Base-by-base conservation (phyloP, 2,888 invertebrate species). In the Andricus curvator region DNA sequence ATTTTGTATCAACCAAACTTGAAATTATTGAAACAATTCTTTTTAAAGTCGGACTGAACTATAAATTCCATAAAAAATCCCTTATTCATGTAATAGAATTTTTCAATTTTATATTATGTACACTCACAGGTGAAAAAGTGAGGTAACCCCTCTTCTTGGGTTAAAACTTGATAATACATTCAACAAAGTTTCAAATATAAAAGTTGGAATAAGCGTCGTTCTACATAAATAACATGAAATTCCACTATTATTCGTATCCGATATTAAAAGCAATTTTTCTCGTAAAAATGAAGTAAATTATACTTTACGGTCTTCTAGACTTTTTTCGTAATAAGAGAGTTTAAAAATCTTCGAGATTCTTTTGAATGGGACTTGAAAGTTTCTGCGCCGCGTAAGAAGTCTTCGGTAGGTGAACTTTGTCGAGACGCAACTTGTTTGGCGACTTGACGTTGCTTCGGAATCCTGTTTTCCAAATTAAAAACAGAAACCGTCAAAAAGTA, bases 391-490 rank as follows among this genome's bases (percentile, higher is more conserved):
- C 33, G 51, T 56, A 13, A n/a, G 37, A 8, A 74, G 11, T 74
- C 56, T 74, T 33, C 15, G 33, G 56, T 74, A 33, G 6, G n/a
- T 51, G 70, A 20, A 70, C 51, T 48, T 70, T 48, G 29, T 51
- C 29, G 29, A 70, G 48, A 70, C 44, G 5, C 9, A 25, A 68
- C n/a, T 68, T 41, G 22, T 22, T 22, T 11, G 13, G 41, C 22
- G 44, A 44, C 9, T 29, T 2, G 37, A 37, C 56, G n/a, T 74
- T 74, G 74, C 74, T 20, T 37, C 13, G 74, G 56, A 74, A 74
- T 56, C 74, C 74, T 74, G 74, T 74, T 74, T 74, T 74, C 74
- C 22, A 60, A 29, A 74, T 60, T 56, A n/a, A 20, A 33, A 51
- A 74, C 11, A 25, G 11, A 51, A 70, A 48, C 33, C 11, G 9